phyloP scores from a whole-genome alignment of 2,888 invertebrate species.

The Luperina testacea region DNA sequence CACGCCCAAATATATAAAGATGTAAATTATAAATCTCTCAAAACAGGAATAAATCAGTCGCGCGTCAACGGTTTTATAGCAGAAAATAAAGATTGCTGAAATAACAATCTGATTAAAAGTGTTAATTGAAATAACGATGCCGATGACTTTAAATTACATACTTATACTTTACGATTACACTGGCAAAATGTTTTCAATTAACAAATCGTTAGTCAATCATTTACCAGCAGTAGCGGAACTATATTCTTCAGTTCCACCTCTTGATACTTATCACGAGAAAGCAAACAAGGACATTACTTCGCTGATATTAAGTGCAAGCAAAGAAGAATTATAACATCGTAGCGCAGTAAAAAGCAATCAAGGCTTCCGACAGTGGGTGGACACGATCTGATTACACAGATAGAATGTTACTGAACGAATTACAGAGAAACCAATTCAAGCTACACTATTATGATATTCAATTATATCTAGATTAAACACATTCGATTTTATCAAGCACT shows the following conservation, averaged over 20 bases:
- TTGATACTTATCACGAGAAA: slow-evolving; percentile 24
- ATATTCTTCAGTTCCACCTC: slow-evolving; percentile 8
- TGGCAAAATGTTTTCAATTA: slow-evolving; percentile 8
- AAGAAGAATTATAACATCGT: slow-evolving; percentile 13
- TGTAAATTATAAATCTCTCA: not conserved
- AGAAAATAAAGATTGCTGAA: not conserved
- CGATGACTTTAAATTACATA: not conserved
- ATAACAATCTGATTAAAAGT: not conserved
- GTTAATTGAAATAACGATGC: slow-evolving; percentile 10
- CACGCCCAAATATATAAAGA: not conserved
- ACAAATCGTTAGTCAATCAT: slow-evolving; percentile 2
- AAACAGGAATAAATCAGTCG: not conserved
- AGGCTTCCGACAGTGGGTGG: slow-evolving; percentile 33
- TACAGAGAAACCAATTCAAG: slow-evolving; percentile 41
- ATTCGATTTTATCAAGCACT: slow-evolving; percentile 33
- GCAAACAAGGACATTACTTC: slow-evolving; percentile 6
- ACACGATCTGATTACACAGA: slow-evolving; percentile 32
- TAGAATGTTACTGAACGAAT: slow-evolving; percentile 47
- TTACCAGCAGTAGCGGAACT: slow-evolving; percentile 7
- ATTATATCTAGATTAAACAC: slow-evolving; percentile 41
- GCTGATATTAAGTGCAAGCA: slow-evolving; percentile 19
- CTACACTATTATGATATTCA: slow-evolving; percentile 41
- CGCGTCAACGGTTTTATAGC: not conserved
- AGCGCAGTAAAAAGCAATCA: slow-evolving; percentile 36
- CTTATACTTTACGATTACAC: not conserved